Evolutionary conservation across 2,113 vertebrate genomes (phyloP), one percentile per base, ranked within the genome.

Genomic region (Salvelinus alpinus): DNA sequence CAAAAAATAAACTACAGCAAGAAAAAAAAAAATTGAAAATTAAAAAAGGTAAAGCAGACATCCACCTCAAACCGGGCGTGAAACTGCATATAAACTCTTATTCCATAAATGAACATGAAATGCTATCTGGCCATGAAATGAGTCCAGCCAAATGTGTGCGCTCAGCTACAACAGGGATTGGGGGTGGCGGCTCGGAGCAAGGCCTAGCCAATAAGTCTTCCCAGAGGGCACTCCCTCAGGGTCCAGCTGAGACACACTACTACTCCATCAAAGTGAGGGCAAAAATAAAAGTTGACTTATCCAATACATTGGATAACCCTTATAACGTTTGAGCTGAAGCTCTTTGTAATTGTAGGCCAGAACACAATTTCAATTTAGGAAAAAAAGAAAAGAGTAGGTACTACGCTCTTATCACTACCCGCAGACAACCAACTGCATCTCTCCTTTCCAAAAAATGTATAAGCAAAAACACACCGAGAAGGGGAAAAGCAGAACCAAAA

Each of bases 41-140:
- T 44, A 75, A 75, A 82, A 84, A 81, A 82, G 76, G 78, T 86
- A 85, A 88, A 91, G 91, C 92, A 92, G 91, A 89, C 82, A 84
- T 86, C 88, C 92, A 95, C 92, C 93, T 89, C 86, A 88, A 96
- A 95, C 85, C 90, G 86, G 90, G 92, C 92, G 92, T 90, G 91
- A 92, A 94, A 94, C 87, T 86, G 92, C 89, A 93, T 90, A 93
- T 93, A 93, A 92, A 92, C 86, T 93, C 95, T 94, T 92, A 29
- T 68, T 94, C 87, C 90, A 91, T 94, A 94, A 94, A 96, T 94
- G 90, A 91, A 94, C 92, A 94, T 91, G 80, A 96, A 97, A 98
- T 92, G 93, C 87, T 89, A 88, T 95, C 94, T 95, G 96, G 94
- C 95, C 93, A 88, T 87, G 85, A 92, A 93, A 93, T 91, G 89